phyloP scores from a whole-genome alignment of 2,113 vertebrate species.

The Ia io region DNA sequence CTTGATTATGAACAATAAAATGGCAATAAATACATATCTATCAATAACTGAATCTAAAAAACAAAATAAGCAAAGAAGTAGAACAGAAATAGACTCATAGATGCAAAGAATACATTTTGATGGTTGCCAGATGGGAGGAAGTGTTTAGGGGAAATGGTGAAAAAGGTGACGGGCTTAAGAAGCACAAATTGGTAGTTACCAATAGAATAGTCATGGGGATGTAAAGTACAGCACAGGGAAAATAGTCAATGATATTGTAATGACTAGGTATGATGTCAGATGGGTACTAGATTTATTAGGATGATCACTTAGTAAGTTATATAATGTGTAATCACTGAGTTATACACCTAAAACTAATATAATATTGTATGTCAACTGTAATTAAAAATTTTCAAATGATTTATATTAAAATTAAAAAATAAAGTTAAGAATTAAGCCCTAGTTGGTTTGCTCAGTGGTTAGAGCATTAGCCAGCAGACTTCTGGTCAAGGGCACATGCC shows the following conservation, averaged over 20 bases:
- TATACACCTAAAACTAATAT: not conserved
- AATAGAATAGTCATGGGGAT: not conserved
- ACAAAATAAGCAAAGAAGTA: not conserved
- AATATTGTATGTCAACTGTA: not conserved
- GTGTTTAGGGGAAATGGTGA: not conserved
- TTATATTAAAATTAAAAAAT: not conserved
- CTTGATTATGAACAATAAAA: not conserved
- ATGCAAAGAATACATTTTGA: not conserved
- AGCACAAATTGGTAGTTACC: not conserved
- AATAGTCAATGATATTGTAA: not conserved
- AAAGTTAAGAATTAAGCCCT: not conserved
- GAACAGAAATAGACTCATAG: not conserved
- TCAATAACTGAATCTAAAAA: not conserved
- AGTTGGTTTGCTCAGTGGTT: too few species aligned
- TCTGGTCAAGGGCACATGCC: too few species aligned
- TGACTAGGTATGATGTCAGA: not conserved
- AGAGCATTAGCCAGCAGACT: too few species aligned
- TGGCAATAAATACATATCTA: not conserved
- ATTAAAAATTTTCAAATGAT: not conserved
- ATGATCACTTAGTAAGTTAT: not conserved
- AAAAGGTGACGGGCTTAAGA: not conserved
- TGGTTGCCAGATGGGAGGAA: not conserved
- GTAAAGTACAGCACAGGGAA: not conserved
- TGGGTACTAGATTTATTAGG: not conserved
- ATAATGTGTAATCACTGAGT: not conserved